Base-by-base conservation (phyloP, 2,888 invertebrate genomes). In the Petrophora chlorosata region DNA sequence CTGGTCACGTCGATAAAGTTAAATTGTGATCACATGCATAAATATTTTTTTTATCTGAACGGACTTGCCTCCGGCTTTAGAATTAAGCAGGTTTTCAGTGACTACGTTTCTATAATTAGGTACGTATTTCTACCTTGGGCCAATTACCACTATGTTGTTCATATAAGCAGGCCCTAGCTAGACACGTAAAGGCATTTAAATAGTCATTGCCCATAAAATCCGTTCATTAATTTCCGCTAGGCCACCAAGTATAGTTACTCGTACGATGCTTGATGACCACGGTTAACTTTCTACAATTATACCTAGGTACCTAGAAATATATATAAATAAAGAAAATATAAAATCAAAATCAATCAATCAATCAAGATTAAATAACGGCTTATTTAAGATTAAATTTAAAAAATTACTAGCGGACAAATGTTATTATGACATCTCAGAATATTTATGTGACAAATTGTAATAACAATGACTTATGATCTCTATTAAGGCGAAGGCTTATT, bases 1-100 rank as follows among this genome's bases (percentile, higher is more conserved):
- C 49, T 70, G 66, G 3, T 16, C 26, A 33, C 22, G 30, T 32
- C 17, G 23, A 26, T 2, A 12, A 22, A 29, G 2, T 7, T 8
- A 15, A 13, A 19, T 4, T 19, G 33, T 17, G 16, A 5, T 4
- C 17, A 15, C 38, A 30, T 36, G 36, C 7, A 25, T 36, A 10
- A 36, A 25, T 5, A n/a, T 10, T 15, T 26, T 26, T 13, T 13
- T 8, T 23, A 12, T 14, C 2, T 12, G 3, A 9, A 2, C n/a
- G 3, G 16, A 9, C 16, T 32, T 15, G 16, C 9, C 16, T 16
- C 9, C 3, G 8, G 13, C 13, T 7, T 28, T n/a, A n/a, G n/a
- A n/a, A n/a, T n/a, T n/a, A n/a, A n/a, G n/a, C n/a, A 8, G 2
- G 0, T 13, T 1, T 26, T 10, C n/a, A 5, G 14, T 29, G 14